phyloP scores from a whole-genome alignment of 2,113 vertebrate species.

The Mirza zaza region DNA sequence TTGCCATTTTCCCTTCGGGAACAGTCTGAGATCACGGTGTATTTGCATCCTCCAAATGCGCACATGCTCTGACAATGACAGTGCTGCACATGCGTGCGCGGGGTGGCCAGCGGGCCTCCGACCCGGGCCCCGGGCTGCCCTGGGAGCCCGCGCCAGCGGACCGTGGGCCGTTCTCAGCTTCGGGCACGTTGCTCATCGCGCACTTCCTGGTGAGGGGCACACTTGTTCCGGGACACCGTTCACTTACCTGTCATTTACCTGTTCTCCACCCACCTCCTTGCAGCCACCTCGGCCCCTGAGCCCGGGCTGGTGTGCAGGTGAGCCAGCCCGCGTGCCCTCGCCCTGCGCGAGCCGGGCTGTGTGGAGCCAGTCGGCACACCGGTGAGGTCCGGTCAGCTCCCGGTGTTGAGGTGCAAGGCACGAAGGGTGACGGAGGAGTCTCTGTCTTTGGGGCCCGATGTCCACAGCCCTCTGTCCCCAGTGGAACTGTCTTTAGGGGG shows the following conservation, averaged over 20 bases:
- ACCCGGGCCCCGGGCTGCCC: neutral
- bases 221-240: neutral
- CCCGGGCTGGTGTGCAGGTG: too few species aligned
- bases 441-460: neutral
- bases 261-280: neutral
- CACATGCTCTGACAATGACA: accelerated
- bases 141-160: neutral
- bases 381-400: neutral
- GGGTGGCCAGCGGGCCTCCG: accelerated
- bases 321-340: neutral
- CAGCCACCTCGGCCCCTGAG: neutral
- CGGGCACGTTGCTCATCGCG: neutral
- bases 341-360: neutral
- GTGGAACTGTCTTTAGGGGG: neutral
- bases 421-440: neutral
- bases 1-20: neutral
- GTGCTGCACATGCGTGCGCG: accelerated
- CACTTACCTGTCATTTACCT: neutral
- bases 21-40: accelerated
- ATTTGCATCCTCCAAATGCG: accelerated
- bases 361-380: neutral
- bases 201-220: neutral
- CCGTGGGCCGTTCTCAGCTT: neutral
- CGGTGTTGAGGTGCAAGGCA: neutral
- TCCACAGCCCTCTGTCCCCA: neutral